A percentile compares a stretch with the other conserved stretches of the same genome.
Evolutionary conservation across 2,888 invertebrate genomes (phyloP).

Genomic region (Bombylius discolor): DNA sequence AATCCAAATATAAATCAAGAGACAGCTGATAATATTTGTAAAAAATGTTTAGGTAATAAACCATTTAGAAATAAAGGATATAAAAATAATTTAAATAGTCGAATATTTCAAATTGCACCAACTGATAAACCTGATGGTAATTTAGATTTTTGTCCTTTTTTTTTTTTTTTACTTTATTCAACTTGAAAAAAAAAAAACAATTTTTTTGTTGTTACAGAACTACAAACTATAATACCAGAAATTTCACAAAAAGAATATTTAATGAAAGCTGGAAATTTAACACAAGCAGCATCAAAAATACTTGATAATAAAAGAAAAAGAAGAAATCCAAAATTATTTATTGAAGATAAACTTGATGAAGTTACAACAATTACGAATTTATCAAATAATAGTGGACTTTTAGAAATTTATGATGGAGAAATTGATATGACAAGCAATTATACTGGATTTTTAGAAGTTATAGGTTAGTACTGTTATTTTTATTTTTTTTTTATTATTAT

Average conservation of each 20-base stretch:
- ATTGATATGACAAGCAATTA: slow-evolving; percentile 69
- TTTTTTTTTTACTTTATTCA: not conserved
- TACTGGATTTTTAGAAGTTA: slow-evolving; percentile 72
- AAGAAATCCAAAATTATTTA: slow-evolving; percentile 24
- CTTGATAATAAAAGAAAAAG: slow-evolving; percentile 22
- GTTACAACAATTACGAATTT: slow-evolving; percentile 1
- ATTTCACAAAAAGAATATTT: slow-evolving; percentile 24
- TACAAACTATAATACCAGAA: slow-evolving; percentile 12
- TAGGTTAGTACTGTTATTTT: slow-evolving; percentile 44
- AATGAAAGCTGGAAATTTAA: slow-evolving; percentile 24
- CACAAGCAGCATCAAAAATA: slow-evolving; percentile 27
- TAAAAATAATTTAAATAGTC: not conserved
- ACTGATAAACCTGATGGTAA: slow-evolving; percentile 15
- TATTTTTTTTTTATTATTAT: slow-evolving; percentile 5
- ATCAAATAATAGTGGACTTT: slow-evolving; percentile 21
- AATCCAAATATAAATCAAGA: slow-evolving; percentile 15
- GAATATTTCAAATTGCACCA: not conserved
- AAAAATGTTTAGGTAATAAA: slow-evolving; percentile 24
- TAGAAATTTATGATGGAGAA: slow-evolving; percentile 53
- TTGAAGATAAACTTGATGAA: slow-evolving; percentile 8
- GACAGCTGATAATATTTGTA: slow-evolving; percentile 25
- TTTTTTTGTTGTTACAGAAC: not conserved
- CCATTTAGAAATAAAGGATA: slow-evolving; percentile 16
- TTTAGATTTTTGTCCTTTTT: not conserved
- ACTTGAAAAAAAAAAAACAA: too few species aligned